These are phyloP conservation scores for Scortum barcoo DNA, from an alignment of 2,113 vertebrate species.

Conservation along the genomic window DNA sequence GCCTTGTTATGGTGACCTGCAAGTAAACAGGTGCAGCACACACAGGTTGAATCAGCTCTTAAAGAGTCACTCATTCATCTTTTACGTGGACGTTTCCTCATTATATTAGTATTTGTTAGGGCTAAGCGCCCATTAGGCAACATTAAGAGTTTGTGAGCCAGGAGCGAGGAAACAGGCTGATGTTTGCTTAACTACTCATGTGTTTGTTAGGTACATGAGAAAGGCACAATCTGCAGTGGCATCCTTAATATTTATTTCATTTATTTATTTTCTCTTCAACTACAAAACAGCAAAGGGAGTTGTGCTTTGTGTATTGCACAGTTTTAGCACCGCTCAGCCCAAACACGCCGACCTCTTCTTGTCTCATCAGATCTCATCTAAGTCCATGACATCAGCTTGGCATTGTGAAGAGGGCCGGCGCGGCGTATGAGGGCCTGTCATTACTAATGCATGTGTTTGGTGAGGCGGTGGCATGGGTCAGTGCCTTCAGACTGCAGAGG, in stretches of 20 bases:
- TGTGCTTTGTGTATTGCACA: neutral
- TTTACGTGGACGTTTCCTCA: neutral
- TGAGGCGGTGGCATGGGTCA: slow-evolving; percentile 38
- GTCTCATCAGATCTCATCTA: slow-evolving; percentile 34
- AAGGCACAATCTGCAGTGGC: neutral
- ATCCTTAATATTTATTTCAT: neutral
- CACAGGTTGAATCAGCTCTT: neutral
- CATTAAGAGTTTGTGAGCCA: neutral
- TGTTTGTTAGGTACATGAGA: slow-evolving; percentile 6
- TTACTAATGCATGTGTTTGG: slow-evolving; percentile 64
- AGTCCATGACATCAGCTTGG: slow-evolving; percentile 17
- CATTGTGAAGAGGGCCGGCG: neutral
- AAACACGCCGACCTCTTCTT: slow-evolving; percentile 10
- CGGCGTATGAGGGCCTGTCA: slow-evolving; percentile 14
- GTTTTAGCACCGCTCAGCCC: slow-evolving; percentile 12
- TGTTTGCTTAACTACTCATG: slow-evolving; percentile 24
- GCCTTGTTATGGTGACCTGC: slow-evolving; percentile 46
- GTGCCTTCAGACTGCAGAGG: slow-evolving; percentile 49
- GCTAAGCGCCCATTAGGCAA: neutral
- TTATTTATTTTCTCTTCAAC: neutral
- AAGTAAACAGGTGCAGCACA: slow-evolving; percentile 62
- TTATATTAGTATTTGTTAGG: neutral
- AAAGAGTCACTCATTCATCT: neutral
- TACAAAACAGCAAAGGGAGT: neutral
- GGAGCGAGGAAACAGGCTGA: neutral